Base-by-base conservation (phyloP, 1,140 invertebrate genomes). In the Lepidostoma basale region DNA sequence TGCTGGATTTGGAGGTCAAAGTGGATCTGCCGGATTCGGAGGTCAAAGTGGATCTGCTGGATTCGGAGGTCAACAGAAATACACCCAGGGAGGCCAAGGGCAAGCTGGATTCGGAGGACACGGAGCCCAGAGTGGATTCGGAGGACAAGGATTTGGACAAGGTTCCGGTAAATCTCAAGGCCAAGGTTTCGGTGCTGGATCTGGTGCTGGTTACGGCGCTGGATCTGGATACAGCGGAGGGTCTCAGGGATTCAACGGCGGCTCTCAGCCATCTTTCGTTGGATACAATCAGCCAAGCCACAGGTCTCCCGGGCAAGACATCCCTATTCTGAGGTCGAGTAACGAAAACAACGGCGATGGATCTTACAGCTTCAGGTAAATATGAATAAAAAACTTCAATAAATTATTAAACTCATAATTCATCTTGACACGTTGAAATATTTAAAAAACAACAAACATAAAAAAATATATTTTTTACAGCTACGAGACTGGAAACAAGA, bases 401-500 rank as follows among this genome's bases (percentile, higher is more conserved):
- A 6, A 33, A 6, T 6, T 12, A 33, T 33, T 33, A 12, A 33
- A 6, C 6, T 6, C 12, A 33, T 6, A 33, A 5, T 33, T 33
- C 30, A 6, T 33, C 30, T 33, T 33, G 30, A 12, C 30, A 6
- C 30, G 12, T 33, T 33, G 12, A 33, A 6, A 33, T 33, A 33
- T 67, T 25, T 36, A 18, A 59, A 33, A 59, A 59, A 4, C 4
- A 36, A 59, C 6, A 36, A 3, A 3, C 18, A 22, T 59, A 12
- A 36, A 68, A 44, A 36, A 47, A 20, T 39, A 14, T 42, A 18
- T 23, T 47, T 73, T 72, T 64, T 79, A 74, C 74, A 78, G 78
- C 20, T 85, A 84, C 73, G 83, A 84, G 73, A 84, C 83, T 25
- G 81, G 76, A 12, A 82, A 85, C 69, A 83, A 83, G 3, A 84